Conservation (phyloP, 2,113 vertebrate genomes). For the Archocentrus centrarchus region DNA sequence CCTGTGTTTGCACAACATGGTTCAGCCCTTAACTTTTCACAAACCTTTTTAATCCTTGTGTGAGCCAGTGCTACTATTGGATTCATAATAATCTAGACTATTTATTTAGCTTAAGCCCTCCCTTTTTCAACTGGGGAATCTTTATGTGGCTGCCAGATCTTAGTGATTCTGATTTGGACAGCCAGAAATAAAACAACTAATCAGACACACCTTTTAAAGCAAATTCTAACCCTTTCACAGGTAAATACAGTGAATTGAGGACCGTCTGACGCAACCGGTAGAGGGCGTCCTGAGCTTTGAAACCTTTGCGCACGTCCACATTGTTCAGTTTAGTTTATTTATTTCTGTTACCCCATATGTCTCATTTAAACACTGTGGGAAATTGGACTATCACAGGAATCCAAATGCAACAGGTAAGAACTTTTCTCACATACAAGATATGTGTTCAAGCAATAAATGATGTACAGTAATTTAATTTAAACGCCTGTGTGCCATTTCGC, state of each 20-base stretch:
- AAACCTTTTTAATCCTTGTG: neutral
- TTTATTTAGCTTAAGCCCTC: neutral
- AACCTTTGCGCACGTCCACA: neutral
- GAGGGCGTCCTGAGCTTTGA: constrained; percentile 45
- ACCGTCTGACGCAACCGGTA: constrained; percentile 23
- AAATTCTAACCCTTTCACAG: neutral
- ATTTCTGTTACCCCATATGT: neutral
- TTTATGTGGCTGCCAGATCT: neutral
- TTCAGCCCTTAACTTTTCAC: constrained; percentile 4
- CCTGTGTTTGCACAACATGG: neutral
- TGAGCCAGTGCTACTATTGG: neutral
- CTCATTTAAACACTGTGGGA: neutral
- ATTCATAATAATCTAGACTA: neutral
- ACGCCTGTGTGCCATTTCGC: neutral
- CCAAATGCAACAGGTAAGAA: neutral
- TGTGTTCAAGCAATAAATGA: neutral
- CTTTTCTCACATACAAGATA: neutral
- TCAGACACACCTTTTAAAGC: rapidly evolving
- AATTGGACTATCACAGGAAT: neutral
- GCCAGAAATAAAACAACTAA: neutral
- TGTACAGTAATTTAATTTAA: neutral
- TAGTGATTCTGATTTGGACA: neutral
- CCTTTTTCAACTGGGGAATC: neutral
- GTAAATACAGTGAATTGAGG: neutral
- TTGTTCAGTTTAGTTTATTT: neutral